Evolutionary conservation across 2,113 vertebrate genomes (phyloP), one percentile per base, ranked within the genome.

Genomic region (Zootoca vivipara): DNA sequence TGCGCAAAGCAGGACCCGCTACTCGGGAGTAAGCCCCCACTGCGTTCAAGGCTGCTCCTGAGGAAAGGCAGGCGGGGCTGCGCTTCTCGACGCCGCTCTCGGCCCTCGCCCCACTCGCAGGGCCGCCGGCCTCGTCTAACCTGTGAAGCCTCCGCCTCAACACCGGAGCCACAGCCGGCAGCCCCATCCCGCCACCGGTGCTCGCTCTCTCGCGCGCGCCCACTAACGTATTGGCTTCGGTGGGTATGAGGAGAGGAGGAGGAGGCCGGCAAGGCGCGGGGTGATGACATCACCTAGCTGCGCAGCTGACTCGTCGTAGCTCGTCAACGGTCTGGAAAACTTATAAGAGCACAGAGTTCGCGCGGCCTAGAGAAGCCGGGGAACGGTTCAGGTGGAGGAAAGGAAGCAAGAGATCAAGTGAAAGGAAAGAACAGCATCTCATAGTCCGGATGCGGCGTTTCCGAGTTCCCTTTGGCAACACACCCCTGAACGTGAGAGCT

Each of bases 111-210:
- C 38, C 28, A 46, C 75, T 46, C 28, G 56, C 56, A 7, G 40
- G 20, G 81, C 69, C 38, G 38, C 69, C 56, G 26, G 33, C 12
- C 35, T 3, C 38, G 22, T 35, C 35, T 69, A 86, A 91, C 90
- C 90, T 89, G 87, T 65, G 79, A n/a, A 89, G 74, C 81, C n/a
- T 62, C 72, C 15, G 74, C 84, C n/a, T 4, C 56, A 79, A 1
- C 65, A 73, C n/a, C n/a, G 35, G 40, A 38, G 7, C 70, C 69
- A 74, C 15, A 0, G 46, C 46, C 46, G 1, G 18, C 6, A 62
- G 65, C 87, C 78, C 74, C 90, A 91, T 91, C 67, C 12, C 38
- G 12, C 38, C 62, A 3, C 38, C 8, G 2, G 10, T 15, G 24
- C 12, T 4, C 35, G 0, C 38, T 38, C 62, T 7, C 33, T 35